Evolutionary conservation across 2,797 vertebrate genomes (phyloP).

Genomic region (Mus caroli): DNA sequence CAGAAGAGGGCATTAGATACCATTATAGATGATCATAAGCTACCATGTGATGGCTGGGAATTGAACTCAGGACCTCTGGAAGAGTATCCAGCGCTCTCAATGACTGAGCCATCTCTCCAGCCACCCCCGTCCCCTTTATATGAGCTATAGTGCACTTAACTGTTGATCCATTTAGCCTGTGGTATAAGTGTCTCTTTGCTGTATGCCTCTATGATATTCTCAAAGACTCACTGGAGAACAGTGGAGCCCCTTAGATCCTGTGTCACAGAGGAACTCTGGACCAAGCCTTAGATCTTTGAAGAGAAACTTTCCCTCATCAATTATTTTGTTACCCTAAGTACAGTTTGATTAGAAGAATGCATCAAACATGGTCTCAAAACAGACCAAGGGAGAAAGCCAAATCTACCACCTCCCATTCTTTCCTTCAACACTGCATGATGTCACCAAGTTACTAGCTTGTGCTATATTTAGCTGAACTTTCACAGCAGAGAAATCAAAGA

Average conservation of each 20-base stretch:
- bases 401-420: constrained; percentile 14
- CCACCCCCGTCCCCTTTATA: background rate
- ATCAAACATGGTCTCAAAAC: constrained; percentile 46
- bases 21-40: too few relatives aligned
- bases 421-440: background rate
- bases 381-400: constrained; percentile 60
- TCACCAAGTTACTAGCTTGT: constrained; percentile 46
- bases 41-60: too few relatives aligned
- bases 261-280: background rate
- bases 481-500: constrained; percentile 13
- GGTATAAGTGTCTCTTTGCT: constrained; percentile 7
- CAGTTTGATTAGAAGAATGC: background rate
- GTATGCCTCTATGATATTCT: background rate
- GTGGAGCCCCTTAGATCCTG: background rate
- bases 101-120: background rate
- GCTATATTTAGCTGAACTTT: constrained; percentile 59
- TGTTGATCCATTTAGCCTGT: background rate
- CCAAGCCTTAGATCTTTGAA: background rate
- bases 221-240: background rate
- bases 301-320: constrained; percentile 45
- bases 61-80: too few relatives aligned
- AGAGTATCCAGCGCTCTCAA: background rate
- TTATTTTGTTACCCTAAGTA: constrained; percentile 30
- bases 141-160: background rate
- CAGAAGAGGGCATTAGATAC: background rate